Evolutionary conservation across 2,797 vertebrate species (phyloP), one percentile per base, ranked within the genome.

Genomic region (Fistularia tabacaria): DNA sequence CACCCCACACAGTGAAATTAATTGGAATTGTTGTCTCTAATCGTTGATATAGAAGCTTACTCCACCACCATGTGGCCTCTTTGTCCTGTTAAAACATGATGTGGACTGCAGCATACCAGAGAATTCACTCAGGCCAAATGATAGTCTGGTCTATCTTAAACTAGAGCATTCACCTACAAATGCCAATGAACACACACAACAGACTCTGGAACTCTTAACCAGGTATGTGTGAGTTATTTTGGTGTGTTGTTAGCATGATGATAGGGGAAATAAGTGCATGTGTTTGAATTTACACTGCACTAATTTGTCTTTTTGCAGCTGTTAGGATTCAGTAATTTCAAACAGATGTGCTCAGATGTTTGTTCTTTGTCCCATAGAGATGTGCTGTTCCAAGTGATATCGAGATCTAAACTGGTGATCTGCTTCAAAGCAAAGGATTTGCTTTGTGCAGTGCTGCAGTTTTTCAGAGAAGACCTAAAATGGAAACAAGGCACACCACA

Each of bases 401-500:
- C 66, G n/a, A 64, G 86, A 53, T 71, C 74, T 63, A 75, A 87
- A 51, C 87, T 87, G 1, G 78, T 93, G 55, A 85, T 97, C 77
- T 97, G 94, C 80, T 98, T 92, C 57, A 94, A 96, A 62, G 92
- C 94, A 12, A 98, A 98, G 84, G 93, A 96, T 60, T 86, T 96
- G 41, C 88, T 98, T 52, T 88, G 88, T 47, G 90, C 89, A 10
- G 66, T 77, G 11, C 83, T 96, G 62, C 86, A 87, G 75, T 54
- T 89, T 78, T 89, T 83, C 70, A 77, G 59, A 57, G 69, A 44
- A 25, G 83, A 90, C 50, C 82, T 91, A 65, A 86, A 54, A 81
- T 96, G 93, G 93, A 95, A 92, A 81, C 86, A 89, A 84, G 91
- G 95, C 88, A 85, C 62, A 49, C 3, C 13, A 48, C 8, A 54